Base-by-base conservation (phyloP, 2,113 vertebrate genomes). In the Pteruthius melanotis region DNA sequence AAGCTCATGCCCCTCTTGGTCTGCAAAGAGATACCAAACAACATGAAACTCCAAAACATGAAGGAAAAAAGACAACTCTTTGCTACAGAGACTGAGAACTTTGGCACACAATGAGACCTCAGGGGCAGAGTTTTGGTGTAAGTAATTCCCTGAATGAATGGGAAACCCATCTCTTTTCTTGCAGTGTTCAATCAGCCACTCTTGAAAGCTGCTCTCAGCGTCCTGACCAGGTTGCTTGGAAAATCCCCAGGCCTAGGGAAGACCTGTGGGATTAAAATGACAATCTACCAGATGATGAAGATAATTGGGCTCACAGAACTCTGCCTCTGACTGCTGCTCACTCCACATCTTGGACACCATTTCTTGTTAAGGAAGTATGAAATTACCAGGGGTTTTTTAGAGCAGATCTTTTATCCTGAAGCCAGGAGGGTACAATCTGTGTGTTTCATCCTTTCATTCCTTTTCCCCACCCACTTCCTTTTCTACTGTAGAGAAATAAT, bases 401-500 rank as follows among this genome's bases (percentile, higher is more conserved):
- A 56, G 80, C 47, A 45, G 52, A 83, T 83, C 91, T 94, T 92
- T 83, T 53, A 70, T 92, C 83, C 90, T 53, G 52, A 87, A 93
- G 87, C 80, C 79, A 93, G 93, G 60, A 15, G 76, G 91, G 72
- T 27, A 33, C 0, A 7, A 94, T 80, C 86, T 42, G 64, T 3
- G 10, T 53, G 64, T 76, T 93, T 95, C 80, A 78, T 49, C 92
- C 85, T 92, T 94, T 95, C 74, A 87, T 88, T 83, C 94, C 53
- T 78, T 93, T 52, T 19, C 76, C 71, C 91, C 90, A 75, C 93
- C 92, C 87, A 93, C 92, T 97, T 96, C 96, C 94, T 92, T 81
- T 88, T 35, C 91, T 49, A 2, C 81, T 59, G 37, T 30, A 21
- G 63, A 95, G 83, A 86, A 89, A 70, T 91, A 11, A 95, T 66